Conservation (phyloP, 1,140 invertebrate genomes). For the Limonius californicus region DNA sequence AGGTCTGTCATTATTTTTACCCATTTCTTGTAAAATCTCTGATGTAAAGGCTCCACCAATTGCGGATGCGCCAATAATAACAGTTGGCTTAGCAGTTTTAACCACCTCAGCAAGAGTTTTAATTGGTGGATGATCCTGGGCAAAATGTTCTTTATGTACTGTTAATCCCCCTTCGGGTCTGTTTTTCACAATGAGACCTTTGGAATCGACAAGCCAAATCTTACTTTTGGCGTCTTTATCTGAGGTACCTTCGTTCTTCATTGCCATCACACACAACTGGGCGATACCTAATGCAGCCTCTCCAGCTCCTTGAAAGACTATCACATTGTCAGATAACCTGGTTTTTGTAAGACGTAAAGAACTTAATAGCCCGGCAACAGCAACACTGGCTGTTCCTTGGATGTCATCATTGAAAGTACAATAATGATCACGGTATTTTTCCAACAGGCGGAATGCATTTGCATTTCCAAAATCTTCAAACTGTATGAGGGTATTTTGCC, state of each 20-base stretch:
- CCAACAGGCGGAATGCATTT: slow-evolving; percentile 84
- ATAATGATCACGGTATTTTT: slow-evolving; percentile 78
- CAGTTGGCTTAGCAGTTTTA: slow-evolving; percentile 71
- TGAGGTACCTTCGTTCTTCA: slow-evolving; percentile 73
- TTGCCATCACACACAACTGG: slow-evolving; percentile 78
- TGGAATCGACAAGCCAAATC: slow-evolving; percentile 71
- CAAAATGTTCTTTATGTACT: slow-evolving; percentile 74
- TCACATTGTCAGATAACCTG: slow-evolving; percentile 72
- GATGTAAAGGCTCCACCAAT: slow-evolving; percentile 81
- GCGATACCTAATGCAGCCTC: slow-evolving; percentile 77
- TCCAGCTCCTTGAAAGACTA: slow-evolving; percentile 91
- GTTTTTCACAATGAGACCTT: slow-evolving; percentile 75
- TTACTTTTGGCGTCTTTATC: slow-evolving; percentile 66
- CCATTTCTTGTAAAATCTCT: slow-evolving; percentile 81
- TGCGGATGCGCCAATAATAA: slow-evolving; percentile 82
- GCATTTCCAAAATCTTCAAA: slow-evolving; percentile 94
- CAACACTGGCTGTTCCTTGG: slow-evolving; percentile 88
- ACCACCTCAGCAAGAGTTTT: slow-evolving; percentile 74
- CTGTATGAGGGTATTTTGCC: slow-evolving; percentile 78
- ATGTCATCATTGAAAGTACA: slow-evolving; percentile 97
- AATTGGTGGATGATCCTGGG: slow-evolving; percentile 66
- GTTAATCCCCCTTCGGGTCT: slow-evolving; percentile 69
- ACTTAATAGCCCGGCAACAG: slow-evolving; percentile 86
- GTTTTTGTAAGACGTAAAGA: slow-evolving; percentile 73
- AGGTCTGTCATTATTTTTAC: slow-evolving; percentile 66